Evolutionary conservation across 2,888 invertebrate species (phyloP), one percentile per base, ranked within the genome.

Genomic region (Hybos culiciformis): DNA sequence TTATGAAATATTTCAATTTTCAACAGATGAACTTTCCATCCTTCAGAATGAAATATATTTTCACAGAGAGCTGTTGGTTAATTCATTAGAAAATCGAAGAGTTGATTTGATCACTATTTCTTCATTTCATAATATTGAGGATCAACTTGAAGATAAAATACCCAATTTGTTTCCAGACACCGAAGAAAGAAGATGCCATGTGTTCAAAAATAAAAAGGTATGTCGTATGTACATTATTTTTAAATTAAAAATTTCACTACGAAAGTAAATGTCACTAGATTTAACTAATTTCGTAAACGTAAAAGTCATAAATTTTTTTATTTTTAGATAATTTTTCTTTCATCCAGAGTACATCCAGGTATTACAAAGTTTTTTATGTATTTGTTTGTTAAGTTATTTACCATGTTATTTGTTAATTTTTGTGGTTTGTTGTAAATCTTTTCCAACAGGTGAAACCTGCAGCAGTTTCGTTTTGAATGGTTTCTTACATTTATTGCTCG

Each of bases 391-490:
- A n/a, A n/a, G n/a, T n/a, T n/a, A n/a, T n/a, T n/a, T n/a, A n/a
- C n/a, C n/a, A n/a, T n/a, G n/a, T n/a, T n/a, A n/a, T n/a, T n/a
- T n/a, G n/a, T n/a, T n/a, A n/a, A n/a, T n/a, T n/a, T n/a, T n/a
- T n/a, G n/a, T n/a, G n/a, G n/a, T n/a, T n/a, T n/a, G n/a, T n/a
- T n/a, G n/a, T n/a, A n/a, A n/a, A n/a, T n/a, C n/a, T n/a, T n/a
- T n/a, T n/a, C n/a, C n/a, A n/a, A n/a, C n/a, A n/a, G n/a, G 91
- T 2, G 92, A 92, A 67, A 90, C 90, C 0, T 91, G 90, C 2
- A 84, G 87, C 2, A 87, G 84, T 63, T 87, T 84, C 66, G 90
- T 91, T 12, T 79, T 91, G 63, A 88, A 90, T 62, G 92, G 92
- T 1, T 79, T 91, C 55, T 67, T 92, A 7, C 82, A 86, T 58